Percentiles rank a stretch among this genome's conserved stretches.
phyloP scores from a whole-genome alignment of 2,113 vertebrate genomes.

The Aspiorhynchus laticeps region DNA sequence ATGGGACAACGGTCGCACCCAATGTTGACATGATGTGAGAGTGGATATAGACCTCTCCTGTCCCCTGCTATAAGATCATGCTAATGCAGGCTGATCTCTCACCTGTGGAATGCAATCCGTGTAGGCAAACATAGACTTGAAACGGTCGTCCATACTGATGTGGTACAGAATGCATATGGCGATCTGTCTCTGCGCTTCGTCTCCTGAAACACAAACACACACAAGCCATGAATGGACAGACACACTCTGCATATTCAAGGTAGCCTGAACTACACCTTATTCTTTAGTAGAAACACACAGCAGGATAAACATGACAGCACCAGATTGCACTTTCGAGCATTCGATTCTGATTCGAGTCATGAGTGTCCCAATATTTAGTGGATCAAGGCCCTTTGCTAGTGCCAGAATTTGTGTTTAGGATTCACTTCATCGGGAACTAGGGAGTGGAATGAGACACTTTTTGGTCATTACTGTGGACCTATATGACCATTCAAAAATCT shows the following conservation, averaged over 20 bases:
- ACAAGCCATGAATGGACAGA: constrained; percentile 35
- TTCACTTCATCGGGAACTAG: not conserved
- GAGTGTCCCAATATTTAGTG: not conserved
- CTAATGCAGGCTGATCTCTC: constrained; percentile 50
- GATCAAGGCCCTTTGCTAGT: not conserved
- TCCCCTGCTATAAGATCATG: constrained; percentile 22
- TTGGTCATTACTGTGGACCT: not conserved
- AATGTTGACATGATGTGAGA: not conserved
- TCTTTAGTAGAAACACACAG: not conserved
- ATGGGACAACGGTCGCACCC: not conserved
- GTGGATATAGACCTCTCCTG: not conserved
- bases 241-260: constrained; percentile 28
- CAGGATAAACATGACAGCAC: not conserved
- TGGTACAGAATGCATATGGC: constrained; percentile 93
- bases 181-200: constrained; percentile 91
- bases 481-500: not conserved
- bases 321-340: not conserved
- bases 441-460: not conserved
- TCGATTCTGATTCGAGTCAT: not conserved
- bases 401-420: not conserved
- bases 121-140: constrained; percentile 92
- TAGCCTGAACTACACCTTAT: not conserved
- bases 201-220: constrained; percentile 79
- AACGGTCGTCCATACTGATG: constrained; percentile 91
- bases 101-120: constrained; percentile 95